Percentiles rank a stretch among this genome's conserved stretches.
These are phyloP conservation scores for Chloroclystis v-ata DNA, from an alignment of 2,888 invertebrate genomes.

Conservation along the genomic window DNA sequence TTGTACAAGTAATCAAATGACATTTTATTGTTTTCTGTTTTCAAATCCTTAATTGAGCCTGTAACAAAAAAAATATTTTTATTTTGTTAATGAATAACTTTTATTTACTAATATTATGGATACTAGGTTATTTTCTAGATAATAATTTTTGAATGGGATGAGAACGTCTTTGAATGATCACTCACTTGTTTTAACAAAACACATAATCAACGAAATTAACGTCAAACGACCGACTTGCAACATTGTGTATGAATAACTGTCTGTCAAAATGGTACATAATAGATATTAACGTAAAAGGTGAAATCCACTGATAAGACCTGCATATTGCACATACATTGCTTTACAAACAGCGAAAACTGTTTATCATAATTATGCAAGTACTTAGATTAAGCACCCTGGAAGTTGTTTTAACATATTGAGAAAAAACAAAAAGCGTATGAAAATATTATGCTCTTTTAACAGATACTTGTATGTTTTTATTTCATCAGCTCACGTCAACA, in stretches of 20 bases:
- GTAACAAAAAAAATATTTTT: conserved; percentile 1
- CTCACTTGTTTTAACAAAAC: conserved; percentile 8
- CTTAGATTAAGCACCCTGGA: too few species aligned
- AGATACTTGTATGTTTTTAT: conserved; percentile 26
- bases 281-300: conserved; percentile 2
- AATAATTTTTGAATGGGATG: too few species aligned
- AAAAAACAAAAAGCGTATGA: background rate
- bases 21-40: conserved; percentile 10
- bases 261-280: background rate
- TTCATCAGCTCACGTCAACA: conserved; percentile 40
- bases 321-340: background rate
- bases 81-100: background rate
- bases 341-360: background rate
- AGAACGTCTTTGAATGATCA: too few species aligned
- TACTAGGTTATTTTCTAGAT: too few species aligned
- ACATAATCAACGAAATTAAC: conserved; percentile 1
- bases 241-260: conserved; percentile 20
- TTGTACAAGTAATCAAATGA: conserved; percentile 19
- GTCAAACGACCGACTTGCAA: conserved; percentile 9
- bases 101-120: too few species aligned
- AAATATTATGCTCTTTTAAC: background rate
- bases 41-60: conserved; percentile 14
- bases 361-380: background rate
- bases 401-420: background rate
- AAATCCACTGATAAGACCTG: conserved; percentile 10